A percentile compares a stretch with the other conserved stretches of the same genome.
phyloP scores from a whole-genome alignment of 1,140 invertebrate genomes.

The Dendrolimus punctatus region DNA sequence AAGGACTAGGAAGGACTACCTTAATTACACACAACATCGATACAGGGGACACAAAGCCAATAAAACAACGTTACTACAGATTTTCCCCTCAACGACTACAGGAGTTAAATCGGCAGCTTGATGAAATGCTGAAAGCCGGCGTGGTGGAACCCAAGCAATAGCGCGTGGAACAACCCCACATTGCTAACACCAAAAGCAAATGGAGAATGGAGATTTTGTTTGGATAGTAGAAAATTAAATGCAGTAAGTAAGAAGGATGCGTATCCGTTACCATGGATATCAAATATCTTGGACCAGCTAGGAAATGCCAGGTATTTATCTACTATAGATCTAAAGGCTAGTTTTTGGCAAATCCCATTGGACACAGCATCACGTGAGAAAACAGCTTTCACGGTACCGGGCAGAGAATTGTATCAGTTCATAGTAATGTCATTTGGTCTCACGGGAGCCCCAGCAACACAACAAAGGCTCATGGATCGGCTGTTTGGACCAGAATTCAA shows the following conservation, averaged over 20 bases:
- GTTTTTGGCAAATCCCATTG: slow-evolving; percentile 47
- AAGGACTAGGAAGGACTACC: slow-evolving; percentile 17
- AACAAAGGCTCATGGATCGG: slow-evolving; percentile 29
- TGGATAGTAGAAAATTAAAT: slow-evolving; percentile 30
- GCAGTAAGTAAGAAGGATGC: slow-evolving; percentile 27
- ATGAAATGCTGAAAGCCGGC: slow-evolving; percentile 8
- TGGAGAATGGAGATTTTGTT: slow-evolving; percentile 7
- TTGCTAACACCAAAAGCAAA: slow-evolving; percentile 8
- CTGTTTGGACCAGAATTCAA: slow-evolving; percentile 22
- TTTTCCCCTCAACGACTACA: slow-evolving; percentile 7
- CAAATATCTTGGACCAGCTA: slow-evolving; percentile 29
- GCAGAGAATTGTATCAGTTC: slow-evolving; percentile 32
- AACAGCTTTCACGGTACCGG: slow-evolving; percentile 34
- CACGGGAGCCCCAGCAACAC: slow-evolving; percentile 19
- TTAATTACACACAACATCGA: slow-evolving; percentile 19
- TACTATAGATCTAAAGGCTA: slow-evolving; percentile 34
- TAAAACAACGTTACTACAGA: slow-evolving; percentile 22
- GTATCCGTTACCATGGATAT: slow-evolving; percentile 27
- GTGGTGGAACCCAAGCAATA: slow-evolving; percentile 9
- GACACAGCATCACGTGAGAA: slow-evolving; percentile 22
- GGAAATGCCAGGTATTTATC: slow-evolving; percentile 31
- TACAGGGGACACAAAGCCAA: slow-evolving; percentile 15
- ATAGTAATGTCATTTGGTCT: slow-evolving; percentile 19
- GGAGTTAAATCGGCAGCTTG: slow-evolving; percentile 4
- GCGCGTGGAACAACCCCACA: slow-evolving; percentile 9